These are phyloP conservation scores for Amphimedon queenslandica DNA, from an alignment of 37 sponge, comb jelly and placozoan genomes.

Conservation along the genomic window DNA sequence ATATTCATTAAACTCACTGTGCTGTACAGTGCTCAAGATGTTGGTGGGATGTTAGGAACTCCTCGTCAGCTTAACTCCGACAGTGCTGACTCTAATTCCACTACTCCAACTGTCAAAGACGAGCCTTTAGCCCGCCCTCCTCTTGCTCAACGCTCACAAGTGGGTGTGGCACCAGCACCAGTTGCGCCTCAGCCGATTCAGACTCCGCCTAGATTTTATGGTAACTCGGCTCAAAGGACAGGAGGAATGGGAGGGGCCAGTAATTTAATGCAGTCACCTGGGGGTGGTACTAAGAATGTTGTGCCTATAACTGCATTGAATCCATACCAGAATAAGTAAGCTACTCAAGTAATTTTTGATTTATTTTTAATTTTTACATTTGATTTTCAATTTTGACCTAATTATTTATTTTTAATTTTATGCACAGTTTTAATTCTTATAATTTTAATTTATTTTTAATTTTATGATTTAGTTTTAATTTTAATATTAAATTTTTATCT, in stretches of 20 bases:
- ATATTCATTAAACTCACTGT: conserved; percentile 64
- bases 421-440: too few relatives aligned
- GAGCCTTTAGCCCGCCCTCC: neutral
- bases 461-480: too few relatives aligned
- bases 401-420: too few relatives aligned
- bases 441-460: too few relatives aligned
- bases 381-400: neutral
- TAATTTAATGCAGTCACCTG: neutral
- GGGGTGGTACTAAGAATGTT: neutral
- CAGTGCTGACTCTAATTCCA: conserved; percentile 1
- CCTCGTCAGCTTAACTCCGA: conserved; percentile 48
- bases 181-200: neutral
- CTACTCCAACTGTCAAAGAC: neutral
- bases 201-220: neutral
- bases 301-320: conserved; percentile 79
- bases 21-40: conserved; percentile 20
- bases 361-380: neutral
- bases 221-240: neutral
- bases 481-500: too few relatives aligned
- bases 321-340: conserved; percentile 86
- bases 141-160: neutral
- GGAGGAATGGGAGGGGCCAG: neutral
- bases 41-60: conserved; percentile 45
- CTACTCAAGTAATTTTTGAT: neutral
- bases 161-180: neutral